Percentiles rank a stretch among this genome's conserved stretches.
phyloP scores from a whole-genome alignment of 2,888 invertebrate species.

The Osedax fenrisi region DNA sequence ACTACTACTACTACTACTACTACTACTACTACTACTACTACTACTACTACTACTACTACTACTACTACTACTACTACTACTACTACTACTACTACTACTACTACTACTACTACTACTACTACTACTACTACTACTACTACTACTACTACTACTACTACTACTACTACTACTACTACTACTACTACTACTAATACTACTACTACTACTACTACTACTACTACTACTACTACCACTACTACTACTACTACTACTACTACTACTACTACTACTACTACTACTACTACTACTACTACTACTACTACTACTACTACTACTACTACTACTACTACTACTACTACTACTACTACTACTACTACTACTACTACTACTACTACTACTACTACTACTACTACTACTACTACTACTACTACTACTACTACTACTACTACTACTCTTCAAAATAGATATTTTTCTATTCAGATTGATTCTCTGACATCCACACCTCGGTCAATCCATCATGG shows the following conservation, averaged over 20 bases:
- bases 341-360: neutral
- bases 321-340: neutral
- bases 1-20: neutral
- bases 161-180: too few relatives aligned
- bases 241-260: neutral
- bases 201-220: neutral
- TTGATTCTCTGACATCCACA: too few relatives aligned
- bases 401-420: neutral
- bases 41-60: constrained; percentile 23
- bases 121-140: neutral
- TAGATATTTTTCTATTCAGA: neutral
- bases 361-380: neutral
- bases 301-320: neutral
- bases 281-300: neutral
- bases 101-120: neutral
- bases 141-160: too few relatives aligned
- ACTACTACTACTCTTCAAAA: neutral
- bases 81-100: constrained; percentile 22
- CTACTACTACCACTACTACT: neutral
- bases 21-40: neutral
- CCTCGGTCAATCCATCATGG: too few relatives aligned
- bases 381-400: neutral
- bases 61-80: constrained; percentile 14
- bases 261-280: neutral
- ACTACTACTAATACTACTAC: too few relatives aligned